Evolutionary conservation across 1,140 invertebrate species (phyloP).

Genomic region (Scaptomyza montana): DNA sequence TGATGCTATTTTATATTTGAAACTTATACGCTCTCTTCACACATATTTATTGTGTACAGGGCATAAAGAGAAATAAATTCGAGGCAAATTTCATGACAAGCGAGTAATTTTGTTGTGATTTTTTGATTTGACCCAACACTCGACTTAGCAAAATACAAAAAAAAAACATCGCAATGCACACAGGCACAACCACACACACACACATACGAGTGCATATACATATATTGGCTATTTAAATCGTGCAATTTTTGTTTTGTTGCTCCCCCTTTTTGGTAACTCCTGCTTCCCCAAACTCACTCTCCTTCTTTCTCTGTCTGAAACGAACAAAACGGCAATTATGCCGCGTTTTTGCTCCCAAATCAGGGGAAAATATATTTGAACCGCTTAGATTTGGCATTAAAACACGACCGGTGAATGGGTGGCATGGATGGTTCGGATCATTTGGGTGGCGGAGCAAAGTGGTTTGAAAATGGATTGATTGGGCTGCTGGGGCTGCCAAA

Average conservation of each 20-base stretch:
- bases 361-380: slow-evolving; percentile 66
- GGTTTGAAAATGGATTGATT: slow-evolving; percentile 63
- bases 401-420: slow-evolving; percentile 58
- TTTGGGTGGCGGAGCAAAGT: slow-evolving; percentile 22
- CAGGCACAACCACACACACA: slow-evolving; percentile 10
- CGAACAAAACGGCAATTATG: slow-evolving; percentile 79
- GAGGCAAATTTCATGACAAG: slow-evolving; percentile 79
- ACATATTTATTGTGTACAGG: background rate
- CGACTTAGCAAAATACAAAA: slow-evolving; percentile 34
- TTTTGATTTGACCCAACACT: slow-evolving; percentile 79
- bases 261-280: slow-evolving; percentile 36
- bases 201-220: slow-evolving; percentile 8
- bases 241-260: slow-evolving; percentile 66
- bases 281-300: background rate
- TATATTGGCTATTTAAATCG: slow-evolving; percentile 49
- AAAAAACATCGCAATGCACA: background rate
- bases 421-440: slow-evolving; percentile 10
- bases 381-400: slow-evolving; percentile 75
- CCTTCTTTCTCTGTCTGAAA: slow-evolving; percentile 12
- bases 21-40: background rate
- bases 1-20: background rate
- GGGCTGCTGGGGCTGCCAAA: slow-evolving; percentile 34
- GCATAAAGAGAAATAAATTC: slow-evolving; percentile 52
- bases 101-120: slow-evolving; percentile 81
- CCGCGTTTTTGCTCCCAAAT: slow-evolving; percentile 76